Base-by-base conservation (phyloP, 2,113 vertebrate species). In the Neolamprologus falcicula region DNA sequence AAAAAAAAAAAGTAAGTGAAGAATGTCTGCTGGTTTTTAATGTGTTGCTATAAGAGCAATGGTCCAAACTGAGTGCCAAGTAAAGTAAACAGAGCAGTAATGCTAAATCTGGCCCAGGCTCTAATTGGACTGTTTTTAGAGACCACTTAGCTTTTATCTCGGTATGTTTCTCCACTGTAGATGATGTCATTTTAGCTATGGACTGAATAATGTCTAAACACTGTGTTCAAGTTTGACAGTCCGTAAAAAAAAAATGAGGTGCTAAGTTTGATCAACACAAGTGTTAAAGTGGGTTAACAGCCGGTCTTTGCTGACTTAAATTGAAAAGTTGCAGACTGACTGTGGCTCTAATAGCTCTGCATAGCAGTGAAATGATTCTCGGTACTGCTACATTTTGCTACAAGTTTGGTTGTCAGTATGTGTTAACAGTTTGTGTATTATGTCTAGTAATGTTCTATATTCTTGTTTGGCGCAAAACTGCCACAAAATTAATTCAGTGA, bases 181-280 rank as follows among this genome's bases (percentile, higher is more conserved):
- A 78, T 78, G 45, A 78, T 47, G 17, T 78, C 24, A 52, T 78
- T 52, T 78, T 50, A 78, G 16, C 16, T 50, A 78, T n/a, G 16
- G 73, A 78, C 73, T 78, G 26, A 78, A 78, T 78, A 52, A 52
- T 52, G 73, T 52, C 73, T 33, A 33, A 78, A 78, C 26, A 52
- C 26, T 50, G 16, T 47, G 17, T 31, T 78, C 6, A 31, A 50
- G 71, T 78, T 50, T 78, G 71, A 50, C 71, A 78, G 16, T 17
- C 9, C 1, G 5, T 11, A 2, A 31, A 31, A 31, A 31, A 13
- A 19, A 76, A 50, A 76, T 2, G 26, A 78, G 26, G 26, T 50
- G 45, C 16, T n/a, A 78, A 28, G 73, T 52, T 31, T 78, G 73
- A 50, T 52, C 45, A 78, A n/a, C 45, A 31, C 26, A 31, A 78